Evolutionary conservation across 2,888 invertebrate species (phyloP).

Genomic region (Pomacea canaliculata): DNA sequence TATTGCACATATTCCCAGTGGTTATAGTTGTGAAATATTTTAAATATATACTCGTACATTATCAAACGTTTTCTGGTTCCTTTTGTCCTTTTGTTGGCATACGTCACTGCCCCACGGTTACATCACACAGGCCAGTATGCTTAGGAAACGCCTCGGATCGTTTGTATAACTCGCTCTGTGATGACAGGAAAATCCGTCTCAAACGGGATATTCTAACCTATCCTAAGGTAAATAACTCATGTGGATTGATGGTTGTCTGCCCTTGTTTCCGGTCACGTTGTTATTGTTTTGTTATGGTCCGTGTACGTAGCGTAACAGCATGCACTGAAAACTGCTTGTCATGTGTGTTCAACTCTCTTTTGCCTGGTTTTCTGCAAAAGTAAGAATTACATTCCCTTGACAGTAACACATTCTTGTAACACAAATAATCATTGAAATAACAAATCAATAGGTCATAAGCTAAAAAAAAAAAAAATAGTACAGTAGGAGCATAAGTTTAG

Average conservation of each 20-base stretch:
- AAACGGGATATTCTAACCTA: constrained; percentile 66
- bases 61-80: constrained; percentile 16
- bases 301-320: background rate
- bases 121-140: constrained; percentile 44
- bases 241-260: constrained; percentile 1
- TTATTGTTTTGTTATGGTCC: background rate
- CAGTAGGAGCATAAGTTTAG: no score
- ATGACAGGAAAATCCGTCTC: constrained; percentile 65
- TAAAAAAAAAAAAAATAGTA: no score
- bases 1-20: no score
- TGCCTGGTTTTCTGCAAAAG: no score
- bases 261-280: constrained; percentile 15
- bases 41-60: no score
- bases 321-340: no score
- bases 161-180: constrained; percentile 64
- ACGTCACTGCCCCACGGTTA: constrained; percentile 15
- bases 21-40: no score
- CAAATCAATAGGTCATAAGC: no score
- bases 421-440: no score
- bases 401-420: no score
- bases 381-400: no score
- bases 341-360: no score
- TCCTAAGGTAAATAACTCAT: constrained; percentile 61
- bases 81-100: constrained; percentile 34
- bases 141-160: constrained; percentile 37